phyloP scores from a whole-genome alignment of 2,797 vertebrate genomes.

The Passerculus sandwichensis region DNA sequence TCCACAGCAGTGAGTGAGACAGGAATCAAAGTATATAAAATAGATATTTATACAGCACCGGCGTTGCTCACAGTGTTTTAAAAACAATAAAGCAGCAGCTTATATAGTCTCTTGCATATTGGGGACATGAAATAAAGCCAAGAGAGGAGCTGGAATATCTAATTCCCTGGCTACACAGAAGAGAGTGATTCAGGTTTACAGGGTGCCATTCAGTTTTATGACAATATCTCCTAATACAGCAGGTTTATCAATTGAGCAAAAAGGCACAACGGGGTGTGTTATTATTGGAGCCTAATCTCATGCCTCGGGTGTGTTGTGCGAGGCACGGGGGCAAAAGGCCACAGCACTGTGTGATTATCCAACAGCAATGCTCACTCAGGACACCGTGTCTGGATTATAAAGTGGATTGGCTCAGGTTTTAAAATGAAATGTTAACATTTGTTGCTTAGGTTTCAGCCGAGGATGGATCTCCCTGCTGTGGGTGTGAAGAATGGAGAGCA shows the following conservation, averaged over 20 bases:
- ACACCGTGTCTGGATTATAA: constrained; percentile 58
- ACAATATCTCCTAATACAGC: constrained; percentile 68
- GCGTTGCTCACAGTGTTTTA: constrained; percentile 40
- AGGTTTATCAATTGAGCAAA: constrained; percentile 70
- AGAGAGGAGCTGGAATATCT: constrained; percentile 42
- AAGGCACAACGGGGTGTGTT: constrained; percentile 66
- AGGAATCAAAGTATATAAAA: constrained; percentile 64
- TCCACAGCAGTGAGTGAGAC: neutral
- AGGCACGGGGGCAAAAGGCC: constrained; percentile 63
- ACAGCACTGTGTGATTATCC: constrained; percentile 60
- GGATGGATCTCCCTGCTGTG: neutral
- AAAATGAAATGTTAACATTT: constrained; percentile 39
- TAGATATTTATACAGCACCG: constrained; percentile 29
- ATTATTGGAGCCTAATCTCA: constrained; percentile 68
- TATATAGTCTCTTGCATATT: constrained; percentile 64
- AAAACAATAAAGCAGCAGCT: constrained; percentile 60
- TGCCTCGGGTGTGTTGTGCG: constrained; percentile 59
- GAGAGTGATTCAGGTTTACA: constrained; percentile 69
- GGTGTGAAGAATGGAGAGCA: neutral
- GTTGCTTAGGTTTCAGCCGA: neutral
- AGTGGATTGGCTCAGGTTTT: constrained; percentile 56
- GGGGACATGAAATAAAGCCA: constrained; percentile 62
- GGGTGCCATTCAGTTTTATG: constrained; percentile 71
- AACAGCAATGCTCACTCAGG: constrained; percentile 51
- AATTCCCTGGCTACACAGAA: constrained; percentile 51